Evolutionary conservation across 2,797 vertebrate genomes (phyloP), one percentile per base, ranked within the genome.

Genomic region (Eulemur mongoz): DNA sequence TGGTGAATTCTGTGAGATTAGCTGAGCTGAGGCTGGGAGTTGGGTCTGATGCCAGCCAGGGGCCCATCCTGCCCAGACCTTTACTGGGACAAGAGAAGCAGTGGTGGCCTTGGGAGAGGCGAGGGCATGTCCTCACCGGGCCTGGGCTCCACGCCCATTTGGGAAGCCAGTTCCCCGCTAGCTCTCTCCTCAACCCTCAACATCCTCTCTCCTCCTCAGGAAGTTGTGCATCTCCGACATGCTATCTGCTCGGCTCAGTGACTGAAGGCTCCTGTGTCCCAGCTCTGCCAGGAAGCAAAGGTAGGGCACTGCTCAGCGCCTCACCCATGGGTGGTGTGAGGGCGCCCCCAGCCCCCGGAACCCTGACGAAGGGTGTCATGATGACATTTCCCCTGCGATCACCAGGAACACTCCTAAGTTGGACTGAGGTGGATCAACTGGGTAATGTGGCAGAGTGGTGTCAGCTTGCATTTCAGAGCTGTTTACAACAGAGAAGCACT

Each of bases 271-370:
- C 30, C 73, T 23, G 14, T 25, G 63, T 38, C 79, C 83, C 91
- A 43, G 69, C 52, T 91, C 30, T 0, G 22, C 91, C 82, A 57
- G 45, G 67, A 94, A 91, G 75, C 88, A 63, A 93, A 97, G 96
- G 96, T 93, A 93, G 96, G 6, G 12, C 18, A 0, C 52, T 50
- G 1, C 23, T 78, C 57, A 15, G 30, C 9, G 63, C 86, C 54
- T 85, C 2, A 7, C 22, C 57, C n/a, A 2, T 17, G 57, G 14
- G 32, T 2, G 2, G 40, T 20, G 15, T 65, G 32, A 48, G 70
- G 14, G 35, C 1, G 2, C 20, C 4, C 17, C 57, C 67, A 9
- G 6, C n/a, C 38, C 13, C 22, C 4, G 23, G 11, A 43, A 2
- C 27, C 20, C 32, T 57, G 10, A n/a, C 17, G 3, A 40, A n/a